Evolutionary conservation across 2,797 vertebrate genomes (phyloP).

Genomic region (Toxotes lorentzi): DNA sequence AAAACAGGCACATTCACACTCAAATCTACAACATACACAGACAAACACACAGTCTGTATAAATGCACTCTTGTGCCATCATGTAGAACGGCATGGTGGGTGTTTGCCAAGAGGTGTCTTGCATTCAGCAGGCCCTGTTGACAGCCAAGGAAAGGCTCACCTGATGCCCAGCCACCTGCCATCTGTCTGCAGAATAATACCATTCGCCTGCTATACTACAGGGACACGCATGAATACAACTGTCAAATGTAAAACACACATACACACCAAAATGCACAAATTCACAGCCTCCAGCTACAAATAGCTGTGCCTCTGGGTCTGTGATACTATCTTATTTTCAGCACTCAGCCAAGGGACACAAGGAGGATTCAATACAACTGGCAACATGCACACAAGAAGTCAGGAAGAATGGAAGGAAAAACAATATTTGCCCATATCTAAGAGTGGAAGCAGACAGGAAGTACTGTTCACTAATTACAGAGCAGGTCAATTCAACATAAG

Average conservation of each 20-base stretch:
- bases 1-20: background rate
- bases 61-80: constrained; percentile 12
- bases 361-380: constrained; percentile 8
- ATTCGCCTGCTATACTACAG: constrained; percentile 39
- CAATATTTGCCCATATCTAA: background rate
- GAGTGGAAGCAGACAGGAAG: background rate
- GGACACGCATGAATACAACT: constrained; percentile 37
- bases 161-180: constrained; percentile 74
- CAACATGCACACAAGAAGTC: background rate
- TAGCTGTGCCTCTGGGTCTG: constrained; percentile 1
- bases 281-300: constrained; percentile 26
- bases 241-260: constrained; percentile 45
- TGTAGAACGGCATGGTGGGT: constrained; percentile 7
- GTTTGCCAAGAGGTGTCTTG: constrained; percentile 52
- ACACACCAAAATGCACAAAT: constrained; percentile 34
- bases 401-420: background rate
- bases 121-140: constrained; percentile 37
- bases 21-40: background rate
- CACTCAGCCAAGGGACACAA: constrained; percentile 9
- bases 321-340: constrained; percentile 27
- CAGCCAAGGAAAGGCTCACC: constrained; percentile 69
- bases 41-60: background rate
- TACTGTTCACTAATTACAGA: background rate
- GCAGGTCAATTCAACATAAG: constrained; percentile 5
- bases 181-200: constrained; percentile 68